phyloP scores from a whole-genome alignment of 1,140 invertebrate species.

The Caenorhabditis briggsae region DNA sequence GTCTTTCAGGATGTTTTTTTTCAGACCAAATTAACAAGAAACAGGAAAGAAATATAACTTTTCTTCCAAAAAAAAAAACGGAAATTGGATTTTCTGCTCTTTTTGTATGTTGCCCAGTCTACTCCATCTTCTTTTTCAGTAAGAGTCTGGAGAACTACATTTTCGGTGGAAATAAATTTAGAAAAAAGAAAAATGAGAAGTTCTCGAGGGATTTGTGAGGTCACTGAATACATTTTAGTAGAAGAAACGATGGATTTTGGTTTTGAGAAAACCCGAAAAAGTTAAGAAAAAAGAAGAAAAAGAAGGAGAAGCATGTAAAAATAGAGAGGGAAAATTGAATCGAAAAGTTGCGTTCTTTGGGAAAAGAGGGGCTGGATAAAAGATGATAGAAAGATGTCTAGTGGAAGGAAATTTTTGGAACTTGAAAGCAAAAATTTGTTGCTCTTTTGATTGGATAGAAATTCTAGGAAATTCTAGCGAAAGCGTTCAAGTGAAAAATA shows the following conservation, averaged over 20 bases:
- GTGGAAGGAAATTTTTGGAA: background rate
- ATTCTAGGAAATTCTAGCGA: too few relatives aligned
- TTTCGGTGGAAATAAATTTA: slow-evolving; percentile 34
- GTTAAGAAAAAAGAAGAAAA: background rate
- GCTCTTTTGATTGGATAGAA: too few relatives aligned
- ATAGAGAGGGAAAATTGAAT: slow-evolving; percentile 31
- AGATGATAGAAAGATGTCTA: slow-evolving; percentile 42
- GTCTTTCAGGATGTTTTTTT: background rate
- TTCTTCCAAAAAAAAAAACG: background rate
- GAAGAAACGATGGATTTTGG: slow-evolving; percentile 46
- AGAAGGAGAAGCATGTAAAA: background rate
- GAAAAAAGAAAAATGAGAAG: slow-evolving; percentile 17
- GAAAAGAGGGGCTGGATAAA: background rate
- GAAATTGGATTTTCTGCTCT: slow-evolving; percentile 30
- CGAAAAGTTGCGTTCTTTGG: slow-evolving; percentile 39
- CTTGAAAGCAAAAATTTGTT: too few relatives aligned
- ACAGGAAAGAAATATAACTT: slow-evolving; percentile 21
- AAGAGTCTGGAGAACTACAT: slow-evolving; percentile 15
- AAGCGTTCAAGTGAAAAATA: too few relatives aligned
- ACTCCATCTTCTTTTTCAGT: background rate
- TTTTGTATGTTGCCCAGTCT: background rate
- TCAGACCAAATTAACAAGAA: slow-evolving; percentile 29
- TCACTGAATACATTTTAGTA: slow-evolving; percentile 41
- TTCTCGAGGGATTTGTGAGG: slow-evolving; percentile 38
- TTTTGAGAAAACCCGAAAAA: background rate